Percentiles rank a stretch among this genome's conserved stretches.
These are phyloP conservation scores for Grantiella picta DNA, from an alignment of 2,113 vertebrate species.

Conservation along the genomic window DNA sequence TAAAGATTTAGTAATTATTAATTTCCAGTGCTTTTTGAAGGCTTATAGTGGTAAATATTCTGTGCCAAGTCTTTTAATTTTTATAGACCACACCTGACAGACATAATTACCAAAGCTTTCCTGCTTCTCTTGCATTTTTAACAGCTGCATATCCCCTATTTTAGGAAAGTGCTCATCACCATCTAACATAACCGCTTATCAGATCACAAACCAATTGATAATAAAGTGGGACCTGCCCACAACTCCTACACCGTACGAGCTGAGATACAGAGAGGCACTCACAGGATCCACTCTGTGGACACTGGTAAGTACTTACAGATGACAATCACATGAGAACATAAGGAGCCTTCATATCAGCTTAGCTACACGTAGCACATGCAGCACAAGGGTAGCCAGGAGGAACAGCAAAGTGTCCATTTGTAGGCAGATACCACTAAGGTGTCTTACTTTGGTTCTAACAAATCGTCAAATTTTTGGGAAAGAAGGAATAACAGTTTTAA, in stretches of 20 bases:
- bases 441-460: neutral
- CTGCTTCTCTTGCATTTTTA: neutral
- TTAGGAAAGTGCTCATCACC: conserved; percentile 44
- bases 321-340: neutral
- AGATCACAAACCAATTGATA: conserved; percentile 22
- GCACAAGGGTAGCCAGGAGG: neutral
- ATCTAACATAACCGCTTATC: conserved; percentile 19
- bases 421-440: neutral
- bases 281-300: neutral
- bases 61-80: neutral
- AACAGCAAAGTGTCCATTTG: neutral
- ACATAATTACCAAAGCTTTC: neutral
- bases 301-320: neutral
- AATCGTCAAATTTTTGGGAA: neutral
- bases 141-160: neutral
- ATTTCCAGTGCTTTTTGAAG: neutral
- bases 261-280: conserved; percentile 49
- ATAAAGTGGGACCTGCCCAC: conserved; percentile 29
- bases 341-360: neutral
- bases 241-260: neutral
- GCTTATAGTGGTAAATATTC: neutral
- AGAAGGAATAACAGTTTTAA: neutral
- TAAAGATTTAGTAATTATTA: neutral
- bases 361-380: neutral
- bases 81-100: neutral